Evolutionary conservation across 2,797 vertebrate genomes (phyloP).

Genomic region (Monodelphis domestica): DNA sequence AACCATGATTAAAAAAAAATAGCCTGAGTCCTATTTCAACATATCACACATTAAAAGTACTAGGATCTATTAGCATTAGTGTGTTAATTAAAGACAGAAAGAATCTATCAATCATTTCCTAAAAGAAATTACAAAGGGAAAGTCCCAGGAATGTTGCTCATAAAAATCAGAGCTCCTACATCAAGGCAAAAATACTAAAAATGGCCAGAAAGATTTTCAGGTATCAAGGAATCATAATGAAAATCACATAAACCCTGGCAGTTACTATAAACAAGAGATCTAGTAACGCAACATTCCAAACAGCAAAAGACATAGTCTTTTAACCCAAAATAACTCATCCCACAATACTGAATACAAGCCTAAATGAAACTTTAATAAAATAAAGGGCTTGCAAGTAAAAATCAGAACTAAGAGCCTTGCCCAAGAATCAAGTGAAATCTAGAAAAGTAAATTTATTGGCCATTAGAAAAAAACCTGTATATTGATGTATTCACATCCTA

Average conservation of each 20-base stretch:
- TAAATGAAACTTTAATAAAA: background rate
- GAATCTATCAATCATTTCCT: background rate
- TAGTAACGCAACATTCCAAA: too few species aligned
- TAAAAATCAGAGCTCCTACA: too few species aligned
- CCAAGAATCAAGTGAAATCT: background rate
- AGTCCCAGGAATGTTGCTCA: too few species aligned
- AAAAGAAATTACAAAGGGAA: background rate
- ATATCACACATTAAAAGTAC: background rate
- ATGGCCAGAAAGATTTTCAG: too few species aligned
- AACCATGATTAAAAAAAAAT: background rate
- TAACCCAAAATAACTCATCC: background rate
- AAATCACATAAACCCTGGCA: too few species aligned
- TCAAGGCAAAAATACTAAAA: too few species aligned
- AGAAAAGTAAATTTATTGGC: background rate
- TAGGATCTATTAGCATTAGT: background rate
- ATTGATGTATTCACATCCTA: too few species aligned
- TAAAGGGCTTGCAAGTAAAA: background rate
- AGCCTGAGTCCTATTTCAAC: background rate
- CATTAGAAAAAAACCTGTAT: too few species aligned
- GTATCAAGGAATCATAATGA: too few species aligned
- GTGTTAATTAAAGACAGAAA: background rate
- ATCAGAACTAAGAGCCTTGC: background rate
- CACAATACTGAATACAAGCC: background rate
- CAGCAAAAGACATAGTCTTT: too few species aligned
- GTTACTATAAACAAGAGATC: too few species aligned